These are phyloP conservation scores for Drosophila maculinotata DNA, from an alignment of 2,888 invertebrate genomes.

Conservation along the genomic window DNA sequence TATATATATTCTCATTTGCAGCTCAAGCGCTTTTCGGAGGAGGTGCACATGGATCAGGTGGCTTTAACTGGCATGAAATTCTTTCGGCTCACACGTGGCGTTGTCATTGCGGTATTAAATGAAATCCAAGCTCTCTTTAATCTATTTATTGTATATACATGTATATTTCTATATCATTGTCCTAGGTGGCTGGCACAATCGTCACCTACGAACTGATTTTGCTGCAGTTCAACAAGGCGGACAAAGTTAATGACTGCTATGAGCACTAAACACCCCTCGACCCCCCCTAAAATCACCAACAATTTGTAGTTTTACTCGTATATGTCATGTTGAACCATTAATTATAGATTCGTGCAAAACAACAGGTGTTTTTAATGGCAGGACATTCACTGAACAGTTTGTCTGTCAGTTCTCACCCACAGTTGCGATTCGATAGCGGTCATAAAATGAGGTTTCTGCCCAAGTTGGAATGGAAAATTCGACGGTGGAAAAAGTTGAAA, in stretches of 20 bases:
- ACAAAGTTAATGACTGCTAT: slow-evolving; percentile 72
- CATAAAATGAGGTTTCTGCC: slow-evolving; percentile 64
- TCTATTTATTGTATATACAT: neutral
- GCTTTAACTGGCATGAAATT: slow-evolving; percentile 84
- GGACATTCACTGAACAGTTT: slow-evolving; percentile 8
- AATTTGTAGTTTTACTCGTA: slow-evolving; percentile 36
- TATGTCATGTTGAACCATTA: slow-evolving; percentile 32
- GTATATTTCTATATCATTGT: neutral
- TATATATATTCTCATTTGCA: slow-evolving; percentile 43
- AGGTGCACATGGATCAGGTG: slow-evolving; percentile 83
- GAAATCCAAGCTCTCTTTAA: neutral
- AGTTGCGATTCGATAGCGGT: slow-evolving; percentile 23
- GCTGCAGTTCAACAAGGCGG: slow-evolving; percentile 86
- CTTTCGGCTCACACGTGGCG: slow-evolving; percentile 82
- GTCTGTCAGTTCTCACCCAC: neutral
- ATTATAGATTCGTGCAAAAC: slow-evolving; percentile 72
- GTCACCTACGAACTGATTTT: slow-evolving; percentile 87
- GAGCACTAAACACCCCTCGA: slow-evolving; percentile 16
- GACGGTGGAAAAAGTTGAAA: slow-evolving; percentile 45
- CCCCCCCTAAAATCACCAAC: neutral
- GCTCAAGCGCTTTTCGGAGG: slow-evolving; percentile 84
- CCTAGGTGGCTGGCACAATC: slow-evolving; percentile 87
- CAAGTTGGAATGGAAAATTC: slow-evolving; percentile 51
- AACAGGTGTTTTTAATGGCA: slow-evolving; percentile 67
- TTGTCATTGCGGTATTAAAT: slow-evolving; percentile 79